These are phyloP conservation scores for Dicentrarchus labrax DNA, from an alignment of 2,113 vertebrate species.

Conservation along the genomic window DNA sequence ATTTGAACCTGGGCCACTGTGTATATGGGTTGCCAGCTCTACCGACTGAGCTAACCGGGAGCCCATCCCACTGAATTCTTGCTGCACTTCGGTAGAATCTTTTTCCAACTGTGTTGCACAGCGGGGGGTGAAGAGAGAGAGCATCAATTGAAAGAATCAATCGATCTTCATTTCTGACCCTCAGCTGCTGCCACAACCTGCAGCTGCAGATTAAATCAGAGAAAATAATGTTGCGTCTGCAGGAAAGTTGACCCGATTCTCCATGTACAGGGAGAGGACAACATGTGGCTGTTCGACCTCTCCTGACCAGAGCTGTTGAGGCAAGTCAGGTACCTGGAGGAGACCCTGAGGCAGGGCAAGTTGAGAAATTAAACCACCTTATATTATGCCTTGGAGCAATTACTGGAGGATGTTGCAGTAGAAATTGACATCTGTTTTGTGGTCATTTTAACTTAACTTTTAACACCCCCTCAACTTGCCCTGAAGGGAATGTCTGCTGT, in stretches of 20 bases:
- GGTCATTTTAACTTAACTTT: slow-evolving; percentile 26
- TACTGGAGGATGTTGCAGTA: neutral
- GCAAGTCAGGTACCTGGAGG: slow-evolving; percentile 14
- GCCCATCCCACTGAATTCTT: no score
- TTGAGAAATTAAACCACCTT: slow-evolving; percentile 3
- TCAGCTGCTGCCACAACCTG: neutral
- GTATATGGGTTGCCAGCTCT: no score
- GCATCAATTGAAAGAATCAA: neutral
- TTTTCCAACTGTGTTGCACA: neutral
- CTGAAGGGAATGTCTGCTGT: slow-evolving; percentile 9
- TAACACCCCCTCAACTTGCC: neutral
- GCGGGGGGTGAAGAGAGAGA: neutral
- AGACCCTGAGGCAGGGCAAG: neutral
- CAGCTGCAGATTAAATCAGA: slow-evolving; percentile 4
- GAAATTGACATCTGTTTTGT: slow-evolving; percentile 13
- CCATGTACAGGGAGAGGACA: neutral
- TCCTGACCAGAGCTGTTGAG: neutral
- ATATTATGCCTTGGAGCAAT: neutral
- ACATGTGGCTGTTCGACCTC: neutral
- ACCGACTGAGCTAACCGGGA: no score
- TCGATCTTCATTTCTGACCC: slow-evolving; percentile 16
- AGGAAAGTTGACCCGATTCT: slow-evolving; percentile 10
- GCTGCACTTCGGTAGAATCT: neutral
- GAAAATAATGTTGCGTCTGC: slow-evolving; percentile 24
- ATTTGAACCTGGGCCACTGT: no score